Evolutionary conservation across 92 coral and sea anemone species (phyloP), one percentile per base, ranked within the genome.

Genomic region (Meandrina meandrites): DNA sequence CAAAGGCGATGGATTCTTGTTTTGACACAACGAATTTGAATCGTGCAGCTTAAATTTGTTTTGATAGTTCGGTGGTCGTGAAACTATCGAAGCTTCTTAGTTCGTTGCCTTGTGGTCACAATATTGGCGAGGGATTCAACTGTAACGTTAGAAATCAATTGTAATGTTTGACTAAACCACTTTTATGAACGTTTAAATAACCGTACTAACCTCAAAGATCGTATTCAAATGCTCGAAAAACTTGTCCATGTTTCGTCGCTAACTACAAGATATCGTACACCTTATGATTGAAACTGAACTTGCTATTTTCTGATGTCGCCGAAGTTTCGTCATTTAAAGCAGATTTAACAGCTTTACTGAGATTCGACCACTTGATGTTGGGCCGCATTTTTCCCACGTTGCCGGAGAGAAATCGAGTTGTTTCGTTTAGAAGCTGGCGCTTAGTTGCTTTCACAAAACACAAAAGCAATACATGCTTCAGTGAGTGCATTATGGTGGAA

Each of bases 201-300:
- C 14, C 50, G 37, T 0, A 77, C 88, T 62, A 45, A 85, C 88
- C 88, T 85, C 83, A 21, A 85, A 85, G 45, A 85, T 77, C 13
- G 67, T 53, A 28, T 50, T 77, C 78, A 85, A 22, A 10, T 48
- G 75, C 27, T 85, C 82, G 50, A 85, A 62, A 19, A 85, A 53
- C 27, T 53, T 85, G 32, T 85, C 76, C 88, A 85, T 83, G 14
- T 28, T 34, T 62, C 48, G 72, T n/a, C 21, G 10, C 27, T 36
- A 35, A 22, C 72, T 21, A 19, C 18, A 58, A 34, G 48, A 37
- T 17, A 54, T 19, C 75, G 22, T 4, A 11, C 22, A 71, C 9
- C 47, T 34, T 12, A 27, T 10, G 42, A 10, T 35, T 0, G 42
- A 30, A 48, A 28, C 35, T 27, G n/a, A 22, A 56, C 28, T 21